Base-by-base conservation (phyloP, 1,140 invertebrate genomes). In the Bombus confusus region DNA sequence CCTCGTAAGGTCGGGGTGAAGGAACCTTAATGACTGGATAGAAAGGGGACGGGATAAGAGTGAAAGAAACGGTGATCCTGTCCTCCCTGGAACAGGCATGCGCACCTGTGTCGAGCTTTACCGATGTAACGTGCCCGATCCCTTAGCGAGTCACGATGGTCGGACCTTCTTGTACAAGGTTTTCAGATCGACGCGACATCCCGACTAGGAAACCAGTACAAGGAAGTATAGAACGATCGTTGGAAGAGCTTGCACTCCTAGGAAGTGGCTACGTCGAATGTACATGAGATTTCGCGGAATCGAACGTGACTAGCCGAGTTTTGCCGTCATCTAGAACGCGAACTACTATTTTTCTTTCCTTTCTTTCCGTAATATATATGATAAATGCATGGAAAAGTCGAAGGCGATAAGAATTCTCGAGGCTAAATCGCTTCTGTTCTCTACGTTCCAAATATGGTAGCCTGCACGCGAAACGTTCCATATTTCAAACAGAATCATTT, bases 121-220 rank as follows among this genome's bases (percentile, higher is more conserved):
- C 86, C 85, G 82, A 90, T 86, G 86, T 80, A 91, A 90, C 84
- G 87, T 86, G 88, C 84, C 87, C 89, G 91, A 92, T 92, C 91
- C 91, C 90, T 92, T 90, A 81, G 81, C 86, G 83, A 90, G 89
- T 90, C 92, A 91, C 86, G 86, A 91, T 92, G 88, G 87, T 83
- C 80, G 22, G 79, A 75, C 77, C 86, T 92, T 92, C 91, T 91
- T 88, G 83, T 89, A 83, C 77, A 89, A 86, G 86, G 68, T 88
- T 91, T 91, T 86, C 91, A 88, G 86, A 89, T 91, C 88, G 76
- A 84, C 79, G 86, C 87, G 88, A 89, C 89, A 91, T 90, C 90
- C 90, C 77, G 85, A 91, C 85, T 90, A 88, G 91, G 91, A 92
- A 93, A 92, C 92, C 91, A 88, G 92, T 93, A 90, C 83, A 88